Evolutionary conservation across 1,140 invertebrate species (phyloP), one percentile per base, ranked within the genome.

Genomic region (Atta colombica): DNA sequence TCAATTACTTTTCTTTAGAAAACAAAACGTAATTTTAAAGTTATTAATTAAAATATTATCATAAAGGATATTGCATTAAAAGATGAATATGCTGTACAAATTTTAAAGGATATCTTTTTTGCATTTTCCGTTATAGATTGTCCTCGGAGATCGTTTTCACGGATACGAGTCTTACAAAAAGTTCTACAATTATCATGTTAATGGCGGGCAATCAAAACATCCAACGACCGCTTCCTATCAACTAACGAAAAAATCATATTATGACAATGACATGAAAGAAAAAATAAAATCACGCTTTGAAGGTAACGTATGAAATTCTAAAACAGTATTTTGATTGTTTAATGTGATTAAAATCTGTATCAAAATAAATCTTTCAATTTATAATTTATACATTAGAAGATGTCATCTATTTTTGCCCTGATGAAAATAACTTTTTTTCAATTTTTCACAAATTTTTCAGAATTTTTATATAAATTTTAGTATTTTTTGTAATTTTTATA

Each of bases 21-120:
- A 69, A 53, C 7, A 58, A 78, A 78, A 31, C 4, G 2, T 53
- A 8, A 55, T 69, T 80, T 55, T n/a, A 0, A 80, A 53, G 0
- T 65, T 35, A 80, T 80, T 35, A 31, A 68, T 68, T 28, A 21
- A 25, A 14, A 80, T 53, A 55, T 55, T 80, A 31, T 55, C 7
- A 53, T 21, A 31, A 5, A 75, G 5, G 14, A 35, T 55, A 39
- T 68, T 80, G 10, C 3, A 78, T 35, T 69, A 80, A 80, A 68
- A 6, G 0, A 55, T 1, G 2, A 25, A 39, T 4, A 6, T 7
- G 1, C 5, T 39, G 10, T 0, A 51, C 6, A 51, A 35, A 14
- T 53, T 1, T 6, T 35, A 31, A 31, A 51, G 25, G n/a, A 77
- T 0, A 6, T 39, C 6, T 7, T 39, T 39, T 8, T 7, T 7